phyloP scores from a whole-genome alignment of 2,888 invertebrate genomes.

The Dasypolia templi region DNA sequence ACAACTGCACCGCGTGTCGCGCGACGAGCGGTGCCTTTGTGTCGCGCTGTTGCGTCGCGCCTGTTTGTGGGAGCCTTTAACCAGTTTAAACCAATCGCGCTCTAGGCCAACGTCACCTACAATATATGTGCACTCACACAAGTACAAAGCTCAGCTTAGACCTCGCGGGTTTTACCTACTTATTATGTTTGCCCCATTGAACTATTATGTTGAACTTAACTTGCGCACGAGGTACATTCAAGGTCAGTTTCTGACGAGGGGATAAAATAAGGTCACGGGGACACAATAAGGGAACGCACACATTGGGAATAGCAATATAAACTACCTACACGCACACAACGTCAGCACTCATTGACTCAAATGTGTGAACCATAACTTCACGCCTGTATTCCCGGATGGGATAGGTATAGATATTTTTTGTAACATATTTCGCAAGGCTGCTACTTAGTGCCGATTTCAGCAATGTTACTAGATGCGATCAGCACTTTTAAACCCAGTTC shows the following conservation, averaged over 20 bases:
- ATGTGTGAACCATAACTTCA: not conserved
- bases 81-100: too few relatives aligned
- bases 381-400: not conserved
- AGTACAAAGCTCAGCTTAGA: too few relatives aligned
- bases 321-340: not conserved
- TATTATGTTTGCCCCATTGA: conserved; percentile 15
- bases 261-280: conserved; percentile 40
- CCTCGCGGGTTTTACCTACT: too few relatives aligned
- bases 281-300: conserved; percentile 24
- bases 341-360: not conserved
- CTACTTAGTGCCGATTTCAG: too few relatives aligned
- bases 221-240: conserved; percentile 26
- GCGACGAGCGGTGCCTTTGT: too few relatives aligned
- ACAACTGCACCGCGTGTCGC: too few relatives aligned
- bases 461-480: too few relatives aligned
- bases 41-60: too few relatives aligned
- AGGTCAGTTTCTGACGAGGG: conserved; percentile 40
- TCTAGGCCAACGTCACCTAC: too few relatives aligned
- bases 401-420: not conserved
- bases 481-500: too few relatives aligned
- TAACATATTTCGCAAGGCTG: not conserved
- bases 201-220: conserved; percentile 15
- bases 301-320: conserved; percentile 6
- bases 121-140: too few relatives aligned
- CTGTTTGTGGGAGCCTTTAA: too few relatives aligned